Percentiles rank a stretch among this genome's conserved stretches.
phyloP scores from a whole-genome alignment of 2,888 invertebrate genomes.

The Chrysolina haemoptera region DNA sequence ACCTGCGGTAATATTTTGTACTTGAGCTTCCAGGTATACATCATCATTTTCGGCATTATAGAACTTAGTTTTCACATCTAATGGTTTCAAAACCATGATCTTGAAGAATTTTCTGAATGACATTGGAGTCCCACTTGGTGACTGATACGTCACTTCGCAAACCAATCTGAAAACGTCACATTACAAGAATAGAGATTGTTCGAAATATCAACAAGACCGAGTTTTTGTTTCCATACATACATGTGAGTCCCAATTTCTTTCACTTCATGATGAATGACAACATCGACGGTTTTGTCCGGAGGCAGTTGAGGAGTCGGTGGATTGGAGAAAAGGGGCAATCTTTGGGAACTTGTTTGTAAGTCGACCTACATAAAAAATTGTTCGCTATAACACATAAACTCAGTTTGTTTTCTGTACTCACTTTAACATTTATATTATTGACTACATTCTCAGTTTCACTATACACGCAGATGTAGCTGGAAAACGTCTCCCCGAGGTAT shows the following conservation, averaged over 20 bases:
- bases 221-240: conserved; percentile 70
- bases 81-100: conserved; percentile 96
- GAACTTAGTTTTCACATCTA: conserved; percentile 99
- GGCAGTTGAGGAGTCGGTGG: conserved; percentile 74
- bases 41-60: conserved; percentile 93
- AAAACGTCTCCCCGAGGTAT: conserved; percentile 98
- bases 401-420: conserved; percentile 62
- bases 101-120: conserved; percentile 98
- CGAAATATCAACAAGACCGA: too few species aligned
- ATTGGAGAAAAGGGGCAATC: conserved; percentile 85
- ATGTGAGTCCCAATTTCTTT: conserved; percentile 99
- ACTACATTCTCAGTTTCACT: conserved; percentile 92
- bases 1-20: conserved; percentile 93
- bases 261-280: conserved; percentile 99
- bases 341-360: conserved; percentile 92
- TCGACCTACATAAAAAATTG: conserved; percentile 78
- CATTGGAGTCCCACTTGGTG: conserved; percentile 81
- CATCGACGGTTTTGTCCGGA: conserved; percentile 91
- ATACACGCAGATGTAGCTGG: conserved; percentile 97
- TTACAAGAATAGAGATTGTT: too few species aligned
- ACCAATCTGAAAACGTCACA: conserved; percentile 79
- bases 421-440: conserved; percentile 87
- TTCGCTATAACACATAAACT: conserved; percentile 3
- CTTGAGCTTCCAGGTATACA: conserved; percentile 81
- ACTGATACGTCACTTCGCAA: conserved; percentile 94